phyloP scores from a whole-genome alignment of 2,888 invertebrate genomes.

The Dasypolia templi region DNA sequence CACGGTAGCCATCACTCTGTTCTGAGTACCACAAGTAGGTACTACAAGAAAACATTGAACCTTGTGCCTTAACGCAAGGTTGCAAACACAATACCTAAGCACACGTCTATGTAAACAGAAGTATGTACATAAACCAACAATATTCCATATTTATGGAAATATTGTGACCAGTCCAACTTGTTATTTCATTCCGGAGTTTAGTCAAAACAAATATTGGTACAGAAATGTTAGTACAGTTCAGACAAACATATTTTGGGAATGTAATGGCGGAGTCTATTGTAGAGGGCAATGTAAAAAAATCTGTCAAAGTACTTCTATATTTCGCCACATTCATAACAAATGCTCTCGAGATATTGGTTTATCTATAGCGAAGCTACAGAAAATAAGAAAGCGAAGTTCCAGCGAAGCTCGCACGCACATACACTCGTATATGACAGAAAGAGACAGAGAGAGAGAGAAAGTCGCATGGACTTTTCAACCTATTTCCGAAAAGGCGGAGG shows the following conservation, averaged over 20 bases:
- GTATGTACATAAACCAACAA: conserved; percentile 10
- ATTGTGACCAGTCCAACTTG: not conserved
- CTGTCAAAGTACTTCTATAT: not conserved
- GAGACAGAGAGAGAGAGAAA: too few relatives aligned
- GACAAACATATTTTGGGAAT: not conserved
- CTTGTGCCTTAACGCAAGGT: conserved; percentile 29
- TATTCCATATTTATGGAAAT: conserved; percentile 49
- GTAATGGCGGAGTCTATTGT: not conserved
- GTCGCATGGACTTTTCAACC: too few relatives aligned
- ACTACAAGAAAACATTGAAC: conserved; percentile 20
- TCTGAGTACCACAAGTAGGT: conserved; percentile 8
- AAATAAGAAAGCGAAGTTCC: too few relatives aligned
- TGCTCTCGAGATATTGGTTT: too few relatives aligned
- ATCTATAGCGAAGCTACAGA: too few relatives aligned
- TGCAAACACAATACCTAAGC: conserved; percentile 12
- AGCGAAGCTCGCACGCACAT: too few relatives aligned
- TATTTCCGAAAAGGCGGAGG: too few relatives aligned
- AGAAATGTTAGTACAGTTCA: conserved; percentile 26
- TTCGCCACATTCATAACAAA: too few relatives aligned
- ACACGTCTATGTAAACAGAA: conserved; percentile 13
- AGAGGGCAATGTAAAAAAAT: not conserved
- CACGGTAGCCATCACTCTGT: not conserved
- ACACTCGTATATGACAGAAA: too few relatives aligned
- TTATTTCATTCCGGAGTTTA: not conserved
- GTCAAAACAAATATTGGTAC: conserved; percentile 34